These are phyloP conservation scores for Eulemur rubriventer DNA, from an alignment of 2,797 vertebrate species.

Conservation along the genomic window DNA sequence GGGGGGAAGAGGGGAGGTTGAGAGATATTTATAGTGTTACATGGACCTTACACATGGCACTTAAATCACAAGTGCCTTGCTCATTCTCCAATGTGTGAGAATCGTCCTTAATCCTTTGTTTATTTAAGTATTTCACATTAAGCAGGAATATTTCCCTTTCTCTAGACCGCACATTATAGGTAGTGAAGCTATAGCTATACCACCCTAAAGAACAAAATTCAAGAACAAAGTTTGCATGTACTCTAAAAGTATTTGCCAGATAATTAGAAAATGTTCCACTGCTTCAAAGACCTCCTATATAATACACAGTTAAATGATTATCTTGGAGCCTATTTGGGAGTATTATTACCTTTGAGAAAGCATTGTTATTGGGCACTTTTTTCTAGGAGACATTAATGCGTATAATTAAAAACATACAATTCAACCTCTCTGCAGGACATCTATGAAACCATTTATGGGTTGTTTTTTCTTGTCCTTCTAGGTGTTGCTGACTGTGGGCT, in stretches of 20 bases:
- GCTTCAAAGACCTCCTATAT: slow-evolving; percentile 49
- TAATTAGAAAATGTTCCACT: slow-evolving; percentile 74
- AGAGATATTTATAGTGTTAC: background rate
- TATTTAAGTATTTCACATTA: background rate
- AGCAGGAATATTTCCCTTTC: background rate
- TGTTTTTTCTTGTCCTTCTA: slow-evolving; percentile 77
- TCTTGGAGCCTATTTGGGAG: slow-evolving; percentile 66
- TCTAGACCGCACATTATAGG: background rate
- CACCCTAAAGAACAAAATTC: background rate
- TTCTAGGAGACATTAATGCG: slow-evolving; percentile 78
- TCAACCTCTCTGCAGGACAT: slow-evolving; percentile 76
- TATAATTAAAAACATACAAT: slow-evolving; percentile 82
- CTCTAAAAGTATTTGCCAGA: slow-evolving; percentile 59
- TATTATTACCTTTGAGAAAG: slow-evolving; percentile 81
- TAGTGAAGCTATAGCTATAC: background rate
- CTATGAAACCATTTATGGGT: slow-evolving; percentile 78
- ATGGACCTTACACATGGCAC: background rate
- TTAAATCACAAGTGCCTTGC: background rate
- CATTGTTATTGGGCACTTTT: slow-evolving; percentile 79
- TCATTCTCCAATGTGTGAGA: slow-evolving; percentile 7
- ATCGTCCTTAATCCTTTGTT: background rate
- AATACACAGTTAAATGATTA: slow-evolving; percentile 71
- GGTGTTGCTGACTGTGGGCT: slow-evolving; percentile 75
- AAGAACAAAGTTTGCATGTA: slow-evolving; percentile 46
- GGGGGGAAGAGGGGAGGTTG: background rate